phyloP scores from a whole-genome alignment of 2,113 vertebrate genomes.

The Clarias magur region DNA sequence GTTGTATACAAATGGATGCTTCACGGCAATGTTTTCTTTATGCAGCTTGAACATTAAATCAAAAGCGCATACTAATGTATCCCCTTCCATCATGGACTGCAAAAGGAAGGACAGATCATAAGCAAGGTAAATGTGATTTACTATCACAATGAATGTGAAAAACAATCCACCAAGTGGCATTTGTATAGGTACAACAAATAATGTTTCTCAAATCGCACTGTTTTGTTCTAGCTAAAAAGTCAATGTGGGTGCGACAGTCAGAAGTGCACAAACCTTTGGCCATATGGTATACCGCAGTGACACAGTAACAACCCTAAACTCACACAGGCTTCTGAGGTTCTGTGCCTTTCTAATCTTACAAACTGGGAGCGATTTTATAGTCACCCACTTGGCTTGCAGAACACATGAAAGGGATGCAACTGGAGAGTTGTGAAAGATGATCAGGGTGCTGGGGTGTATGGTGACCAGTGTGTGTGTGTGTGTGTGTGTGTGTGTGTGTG shows the following conservation, averaged over 20 bases:
- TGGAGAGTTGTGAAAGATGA: conserved; percentile 33
- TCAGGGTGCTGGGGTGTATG: conserved; percentile 26
- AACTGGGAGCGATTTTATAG: conserved; percentile 4
- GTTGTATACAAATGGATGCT: not conserved
- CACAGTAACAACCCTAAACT: not conserved
- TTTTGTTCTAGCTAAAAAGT: not conserved
- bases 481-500: not conserved
- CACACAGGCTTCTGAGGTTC: not conserved
- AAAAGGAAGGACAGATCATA: not conserved
- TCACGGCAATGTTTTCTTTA: not conserved
- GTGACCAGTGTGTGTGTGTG: not conserved
- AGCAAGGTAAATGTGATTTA: not conserved
- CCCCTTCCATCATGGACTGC: not conserved
- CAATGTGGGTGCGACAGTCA: not conserved
- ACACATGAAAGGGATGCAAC: conserved; percentile 3
- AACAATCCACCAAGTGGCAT: not conserved
- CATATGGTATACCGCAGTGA: not conserved
- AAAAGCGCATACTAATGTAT: not conserved
- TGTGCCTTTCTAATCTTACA: not conserved
- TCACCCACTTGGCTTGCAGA: not conserved
- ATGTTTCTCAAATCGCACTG: not conserved
- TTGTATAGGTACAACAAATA: not conserved
- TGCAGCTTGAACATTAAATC: not conserved
- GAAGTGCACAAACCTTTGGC: not conserved
- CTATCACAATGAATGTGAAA: not conserved